phyloP scores from a whole-genome alignment of 2,888 invertebrate genomes.

The Frankliniella fusca region DNA sequence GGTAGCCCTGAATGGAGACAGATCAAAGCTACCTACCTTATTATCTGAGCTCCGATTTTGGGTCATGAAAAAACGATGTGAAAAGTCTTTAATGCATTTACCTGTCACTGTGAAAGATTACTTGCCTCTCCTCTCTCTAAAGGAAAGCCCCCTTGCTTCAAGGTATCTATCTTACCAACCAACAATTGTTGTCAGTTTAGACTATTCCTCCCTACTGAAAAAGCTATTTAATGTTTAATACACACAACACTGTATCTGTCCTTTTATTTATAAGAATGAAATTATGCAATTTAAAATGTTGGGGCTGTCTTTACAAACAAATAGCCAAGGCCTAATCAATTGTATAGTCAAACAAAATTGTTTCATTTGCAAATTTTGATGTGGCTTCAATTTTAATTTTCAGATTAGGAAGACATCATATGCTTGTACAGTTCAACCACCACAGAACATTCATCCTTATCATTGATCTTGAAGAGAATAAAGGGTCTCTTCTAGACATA shows the following conservation, averaged over 20 bases:
- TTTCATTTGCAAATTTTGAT: too few species aligned
- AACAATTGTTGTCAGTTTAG: background rate
- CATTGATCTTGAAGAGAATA: constrained; percentile 81
- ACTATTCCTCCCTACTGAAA: background rate
- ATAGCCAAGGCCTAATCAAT: too few species aligned
- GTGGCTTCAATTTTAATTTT: background rate
- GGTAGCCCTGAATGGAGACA: constrained; percentile 70
- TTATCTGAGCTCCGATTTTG: constrained; percentile 78
- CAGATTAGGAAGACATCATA: constrained; percentile 6
- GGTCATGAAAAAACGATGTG: constrained; percentile 87
- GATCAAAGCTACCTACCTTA: constrained; percentile 59
- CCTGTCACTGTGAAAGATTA: constrained; percentile 83
- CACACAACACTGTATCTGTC: background rate
- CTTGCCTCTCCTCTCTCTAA: constrained; percentile 64
- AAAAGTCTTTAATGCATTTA: constrained; percentile 89
- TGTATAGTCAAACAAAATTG: too few species aligned
- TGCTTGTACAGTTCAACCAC: background rate
- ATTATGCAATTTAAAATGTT: too few species aligned
- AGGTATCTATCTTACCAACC: background rate
- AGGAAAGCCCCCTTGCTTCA: constrained; percentile 6
- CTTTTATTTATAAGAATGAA: background rate
- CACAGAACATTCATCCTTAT: constrained; percentile 50
- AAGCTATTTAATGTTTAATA: background rate
- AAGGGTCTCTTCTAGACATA: constrained; percentile 65
- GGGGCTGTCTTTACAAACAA: too few species aligned